Evolutionary conservation across 1,140 invertebrate genomes (phyloP), one percentile per base, ranked within the genome.

Genomic region (Apis florea): DNA sequence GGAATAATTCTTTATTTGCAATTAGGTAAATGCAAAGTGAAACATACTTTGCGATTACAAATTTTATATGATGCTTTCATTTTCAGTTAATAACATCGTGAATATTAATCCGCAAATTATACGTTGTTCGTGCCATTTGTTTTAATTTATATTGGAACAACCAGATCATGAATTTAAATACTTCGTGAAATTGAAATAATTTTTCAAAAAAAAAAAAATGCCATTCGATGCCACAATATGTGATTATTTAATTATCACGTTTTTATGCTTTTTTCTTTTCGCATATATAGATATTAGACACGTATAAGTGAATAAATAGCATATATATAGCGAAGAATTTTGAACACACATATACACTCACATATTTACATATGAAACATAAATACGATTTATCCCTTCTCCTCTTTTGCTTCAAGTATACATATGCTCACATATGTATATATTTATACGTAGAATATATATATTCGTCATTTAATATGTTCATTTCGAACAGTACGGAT

Each of bases 341-440:
- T 17, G 13, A 49, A 66, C 58, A 74, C 26, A 53, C 66, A 58
- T 67, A 59, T 56, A 61, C 19, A 71, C 54, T 66, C 47, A 73
- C 26, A 66, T 59, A 64, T 13, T 56, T 49, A 64, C 19, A 71
- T n/a, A 61, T 24, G 11, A 49, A 61, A 58, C 17, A 13, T 51
- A 78, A 13, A 77, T 19, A 69, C 66, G n/a, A 21, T 26, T 19
- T 73, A 40, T 12, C 40, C 6, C 53, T 67, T 63, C 72, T 40
- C 40, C 19, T n/a, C 19, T 64, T 75, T 47, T 56, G 63, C 54
- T 81, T 81, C 79, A 75, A 64, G 53, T 81, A 53, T 75, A 75
- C 26, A 61, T 79, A 73, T 64, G 31, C 53, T 58, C 51, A 26
- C 53, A 51, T 53, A 81, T 19, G 13, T 67, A 56, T 67, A 67